These are phyloP conservation scores for Nyctereutes procyonoides DNA, from an alignment of 2,113 vertebrate genomes.

Conservation along the genomic window DNA sequence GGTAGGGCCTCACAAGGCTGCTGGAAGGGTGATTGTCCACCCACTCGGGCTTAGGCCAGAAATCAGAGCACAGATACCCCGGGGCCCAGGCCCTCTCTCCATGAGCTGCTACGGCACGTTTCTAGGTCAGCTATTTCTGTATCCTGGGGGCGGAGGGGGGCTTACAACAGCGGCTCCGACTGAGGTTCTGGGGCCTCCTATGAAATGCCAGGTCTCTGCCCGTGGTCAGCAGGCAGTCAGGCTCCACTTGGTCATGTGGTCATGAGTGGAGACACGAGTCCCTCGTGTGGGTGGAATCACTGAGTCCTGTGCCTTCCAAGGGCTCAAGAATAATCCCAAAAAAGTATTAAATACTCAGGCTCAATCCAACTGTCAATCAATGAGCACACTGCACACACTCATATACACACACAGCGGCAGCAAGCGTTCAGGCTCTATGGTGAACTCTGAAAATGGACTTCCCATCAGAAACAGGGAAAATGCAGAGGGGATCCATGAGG, in stretches of 20 bases:
- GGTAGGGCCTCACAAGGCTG: too few species aligned
- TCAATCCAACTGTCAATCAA: neutral
- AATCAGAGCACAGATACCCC: neutral
- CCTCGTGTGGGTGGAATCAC: rapidly evolving
- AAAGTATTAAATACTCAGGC: neutral
- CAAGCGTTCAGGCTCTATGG: neutral
- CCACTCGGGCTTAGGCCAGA: too few species aligned
- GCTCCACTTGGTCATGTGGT: rapidly evolving
- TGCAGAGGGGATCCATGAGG: neutral
- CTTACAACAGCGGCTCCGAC: neutral
- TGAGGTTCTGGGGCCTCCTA: rapidly evolving
- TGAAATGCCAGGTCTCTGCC: neutral
- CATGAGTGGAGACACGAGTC: rapidly evolving
- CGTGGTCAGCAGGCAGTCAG: neutral
- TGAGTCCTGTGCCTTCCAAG: neutral
- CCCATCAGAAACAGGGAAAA: neutral
- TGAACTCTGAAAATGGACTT: neutral
- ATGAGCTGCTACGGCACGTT: rapidly evolving
- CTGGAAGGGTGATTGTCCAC: neutral
- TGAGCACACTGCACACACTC: neutral
- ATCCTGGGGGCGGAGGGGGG: neutral
- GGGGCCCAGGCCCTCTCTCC: too few species aligned
- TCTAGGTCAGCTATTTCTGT: neutral
- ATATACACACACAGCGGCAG: neutral
- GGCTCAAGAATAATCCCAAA: neutral